A percentile compares a stretch with the other conserved stretches of the same genome.
phyloP scores from a whole-genome alignment of 2,888 invertebrate genomes.

The Chloroclystis v-ata region DNA sequence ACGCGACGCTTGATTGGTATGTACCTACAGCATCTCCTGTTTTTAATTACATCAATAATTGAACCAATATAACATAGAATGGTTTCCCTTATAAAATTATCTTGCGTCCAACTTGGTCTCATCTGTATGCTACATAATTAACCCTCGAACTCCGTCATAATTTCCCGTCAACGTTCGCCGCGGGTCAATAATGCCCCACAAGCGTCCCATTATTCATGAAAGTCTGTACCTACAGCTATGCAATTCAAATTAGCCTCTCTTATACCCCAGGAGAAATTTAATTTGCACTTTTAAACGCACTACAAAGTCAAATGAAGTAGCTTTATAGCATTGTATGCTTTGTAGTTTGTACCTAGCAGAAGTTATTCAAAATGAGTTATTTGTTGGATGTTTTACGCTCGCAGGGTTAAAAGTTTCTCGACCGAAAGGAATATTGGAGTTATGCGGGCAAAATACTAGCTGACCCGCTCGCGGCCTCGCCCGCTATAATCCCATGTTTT shows the following conservation, averaged over 20 bases:
- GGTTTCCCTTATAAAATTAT: too few relatives aligned
- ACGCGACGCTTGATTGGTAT: too few relatives aligned
- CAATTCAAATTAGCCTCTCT: constrained; percentile 60
- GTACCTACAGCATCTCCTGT: too few relatives aligned
- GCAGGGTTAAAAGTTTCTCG: constrained; percentile 4
- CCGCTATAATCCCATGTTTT: too few relatives aligned
- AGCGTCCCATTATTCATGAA: constrained; percentile 53
- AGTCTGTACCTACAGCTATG: constrained; percentile 42
- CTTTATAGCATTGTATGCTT: too few relatives aligned
- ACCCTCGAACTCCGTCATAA: neutral
- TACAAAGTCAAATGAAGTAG: constrained; percentile 39
- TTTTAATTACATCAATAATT: too few relatives aligned
- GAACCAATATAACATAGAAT: too few relatives aligned
- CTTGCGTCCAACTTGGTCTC: too few relatives aligned
- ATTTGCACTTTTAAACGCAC: constrained; percentile 55
- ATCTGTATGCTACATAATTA: neutral
- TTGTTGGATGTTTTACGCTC: constrained; percentile 9
- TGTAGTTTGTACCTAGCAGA: too few relatives aligned
- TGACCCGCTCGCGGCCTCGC: neutral
- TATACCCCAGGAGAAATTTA: constrained; percentile 53
- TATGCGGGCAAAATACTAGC: neutral
- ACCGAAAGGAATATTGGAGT: neutral
- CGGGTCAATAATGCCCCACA: constrained; percentile 28
- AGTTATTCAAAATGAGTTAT: constrained; percentile 2
- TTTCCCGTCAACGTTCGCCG: constrained; percentile 3